phyloP scores from a whole-genome alignment of 2,113 vertebrate genomes.

The Heloderma charlesbogerti region DNA sequence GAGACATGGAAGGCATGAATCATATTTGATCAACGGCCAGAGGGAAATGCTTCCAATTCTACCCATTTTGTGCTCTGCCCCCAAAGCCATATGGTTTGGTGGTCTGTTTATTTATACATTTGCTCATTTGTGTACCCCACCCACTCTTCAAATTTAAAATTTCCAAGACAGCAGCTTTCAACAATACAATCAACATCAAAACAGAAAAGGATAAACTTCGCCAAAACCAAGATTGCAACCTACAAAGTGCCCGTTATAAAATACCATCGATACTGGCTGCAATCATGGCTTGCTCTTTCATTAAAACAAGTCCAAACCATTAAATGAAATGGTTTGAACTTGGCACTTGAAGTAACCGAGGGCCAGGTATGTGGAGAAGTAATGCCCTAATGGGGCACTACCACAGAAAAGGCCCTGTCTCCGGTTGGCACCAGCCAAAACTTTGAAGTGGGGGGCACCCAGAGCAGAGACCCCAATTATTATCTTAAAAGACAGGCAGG shows the following conservation, averaged over 20 bases:
- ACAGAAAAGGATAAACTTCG: background rate
- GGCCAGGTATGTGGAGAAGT: background rate
- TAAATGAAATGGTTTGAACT: background rate
- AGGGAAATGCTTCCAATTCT: background rate
- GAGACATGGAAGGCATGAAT: background rate
- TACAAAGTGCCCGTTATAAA: too few relatives aligned
- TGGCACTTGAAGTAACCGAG: background rate
- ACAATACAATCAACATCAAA: background rate
- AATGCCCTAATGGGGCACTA: background rate
- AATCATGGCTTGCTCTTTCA: background rate
- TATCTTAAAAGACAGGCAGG: background rate
- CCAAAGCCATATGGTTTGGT: background rate
- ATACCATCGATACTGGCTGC: background rate
- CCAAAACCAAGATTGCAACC: background rate
- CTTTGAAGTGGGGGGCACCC: background rate
- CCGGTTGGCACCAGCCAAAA: too few relatives aligned
- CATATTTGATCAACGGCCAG: background rate
- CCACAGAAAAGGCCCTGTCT: background rate
- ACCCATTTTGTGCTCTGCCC: too few relatives aligned
- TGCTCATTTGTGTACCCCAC: too few relatives aligned
- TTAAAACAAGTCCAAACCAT: too few relatives aligned
- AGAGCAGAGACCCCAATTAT: background rate
- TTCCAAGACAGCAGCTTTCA: background rate
- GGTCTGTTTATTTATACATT: background rate
- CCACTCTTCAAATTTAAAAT: background rate